Conservation (phyloP, 1,140 invertebrate genomes). For the Archegozetes longisetosus region DNA sequence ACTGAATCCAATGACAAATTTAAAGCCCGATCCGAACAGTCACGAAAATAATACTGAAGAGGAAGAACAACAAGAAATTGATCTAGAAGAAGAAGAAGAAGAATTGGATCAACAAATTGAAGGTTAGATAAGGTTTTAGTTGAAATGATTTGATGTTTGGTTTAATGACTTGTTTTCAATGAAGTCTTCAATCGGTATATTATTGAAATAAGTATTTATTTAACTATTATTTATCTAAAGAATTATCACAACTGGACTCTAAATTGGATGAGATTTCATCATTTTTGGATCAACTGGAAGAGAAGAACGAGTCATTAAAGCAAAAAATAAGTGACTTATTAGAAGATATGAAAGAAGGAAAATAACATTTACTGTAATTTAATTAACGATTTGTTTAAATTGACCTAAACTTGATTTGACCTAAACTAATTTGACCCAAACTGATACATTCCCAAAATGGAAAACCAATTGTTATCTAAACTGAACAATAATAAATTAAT, state of each 20-base stretch:
- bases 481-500: background rate
- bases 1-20: background rate
- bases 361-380: too few species aligned
- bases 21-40: background rate
- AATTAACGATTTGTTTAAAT: too few species aligned
- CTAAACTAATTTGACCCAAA: too few species aligned
- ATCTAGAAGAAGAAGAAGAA: background rate
- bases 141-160: too few species aligned
- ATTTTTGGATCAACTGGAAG: background rate
- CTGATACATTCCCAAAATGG: background rate
- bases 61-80: background rate
- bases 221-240: background rate
- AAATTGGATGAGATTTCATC: background rate
- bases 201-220: background rate
- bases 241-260: background rate
- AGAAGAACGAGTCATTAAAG: background rate
- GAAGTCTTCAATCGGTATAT: background rate
- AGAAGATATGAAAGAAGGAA: background rate
- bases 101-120: background rate
- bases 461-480: background rate
- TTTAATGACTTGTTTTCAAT: background rate
- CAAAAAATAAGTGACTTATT: background rate
- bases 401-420: too few species aligned
- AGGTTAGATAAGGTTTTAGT: background rate
- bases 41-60: background rate